phyloP scores from a whole-genome alignment of 2,888 invertebrate genomes.

The Cyaniris semiargus region DNA sequence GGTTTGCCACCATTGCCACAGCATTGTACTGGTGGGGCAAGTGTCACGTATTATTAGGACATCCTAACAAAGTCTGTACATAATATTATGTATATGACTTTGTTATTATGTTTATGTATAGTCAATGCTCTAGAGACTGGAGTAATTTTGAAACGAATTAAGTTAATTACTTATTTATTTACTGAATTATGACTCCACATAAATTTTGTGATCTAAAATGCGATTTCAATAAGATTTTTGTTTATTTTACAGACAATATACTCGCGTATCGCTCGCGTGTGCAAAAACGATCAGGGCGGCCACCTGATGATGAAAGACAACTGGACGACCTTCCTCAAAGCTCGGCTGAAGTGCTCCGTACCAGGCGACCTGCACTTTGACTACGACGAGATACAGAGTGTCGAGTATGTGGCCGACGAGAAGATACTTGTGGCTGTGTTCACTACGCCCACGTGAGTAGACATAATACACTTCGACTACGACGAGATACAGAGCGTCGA shows the following conservation, averaged over 20 bases:
- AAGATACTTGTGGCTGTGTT: constrained; percentile 91
- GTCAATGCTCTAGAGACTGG: too few relatives aligned
- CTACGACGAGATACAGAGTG: constrained; percentile 93
- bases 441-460: constrained; percentile 85
- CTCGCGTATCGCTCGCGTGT: constrained; percentile 94
- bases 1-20: too few relatives aligned
- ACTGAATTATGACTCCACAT: too few relatives aligned
- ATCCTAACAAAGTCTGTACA: too few relatives aligned
- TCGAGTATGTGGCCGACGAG: constrained; percentile 88
- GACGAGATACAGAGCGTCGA: constrained; percentile 79
- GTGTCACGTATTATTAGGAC: too few relatives aligned
- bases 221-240: too few relatives aligned
- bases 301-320: constrained; percentile 88
- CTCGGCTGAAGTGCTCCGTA: constrained; percentile 90
- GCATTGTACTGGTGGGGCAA: too few relatives aligned
- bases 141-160: too few relatives aligned
- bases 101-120: too few relatives aligned
- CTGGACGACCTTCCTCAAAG: constrained; percentile 96
- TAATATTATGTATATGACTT: too few relatives aligned
- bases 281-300: constrained; percentile 93
- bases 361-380: constrained; percentile 93
- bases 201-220: too few relatives aligned
- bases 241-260: constrained; percentile 84
- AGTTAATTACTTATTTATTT: too few relatives aligned
- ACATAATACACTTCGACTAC: constrained; percentile 25